Evolutionary conservation across 2,113 vertebrate genomes (phyloP).

Genomic region (Forbesichthys papilliferus): DNA sequence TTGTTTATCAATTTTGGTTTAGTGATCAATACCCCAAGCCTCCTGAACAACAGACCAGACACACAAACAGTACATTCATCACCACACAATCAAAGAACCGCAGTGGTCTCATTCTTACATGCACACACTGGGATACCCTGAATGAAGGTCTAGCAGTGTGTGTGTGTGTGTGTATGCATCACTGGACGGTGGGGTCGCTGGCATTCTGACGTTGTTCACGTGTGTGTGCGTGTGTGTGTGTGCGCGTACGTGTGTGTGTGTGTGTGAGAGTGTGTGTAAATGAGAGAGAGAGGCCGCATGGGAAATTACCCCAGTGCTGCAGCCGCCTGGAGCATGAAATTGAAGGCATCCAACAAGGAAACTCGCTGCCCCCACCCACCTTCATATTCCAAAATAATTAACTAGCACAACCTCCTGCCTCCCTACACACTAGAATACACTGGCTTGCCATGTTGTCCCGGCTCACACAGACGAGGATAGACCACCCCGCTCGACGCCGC

Average conservation of each 20-base stretch:
- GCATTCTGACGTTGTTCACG: background rate
- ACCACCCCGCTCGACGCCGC: background rate
- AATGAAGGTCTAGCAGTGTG: background rate
- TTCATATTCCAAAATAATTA: slow-evolving; percentile 77
- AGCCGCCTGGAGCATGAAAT: slow-evolving; percentile 80
- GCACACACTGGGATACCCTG: too few species aligned
- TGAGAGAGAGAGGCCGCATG: slow-evolving; percentile 57
- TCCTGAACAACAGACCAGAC: too few species aligned
- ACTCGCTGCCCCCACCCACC: slow-evolving; percentile 62
- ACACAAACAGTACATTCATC: too few species aligned
- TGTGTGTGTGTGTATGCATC: background rate
- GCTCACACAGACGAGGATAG: slow-evolving; percentile 14
- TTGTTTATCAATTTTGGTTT: too few species aligned
- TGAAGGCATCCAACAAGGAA: slow-evolving; percentile 73
- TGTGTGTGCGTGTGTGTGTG: background rate
- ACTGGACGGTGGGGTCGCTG: background rate
- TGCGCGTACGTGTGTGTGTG: background rate
- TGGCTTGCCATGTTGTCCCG: slow-evolving; percentile 52
- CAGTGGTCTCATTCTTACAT: too few species aligned
- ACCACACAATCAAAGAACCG: too few species aligned
- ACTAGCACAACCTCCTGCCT: slow-evolving; percentile 53
- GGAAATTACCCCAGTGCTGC: slow-evolving; percentile 73
- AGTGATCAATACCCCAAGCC: too few species aligned
- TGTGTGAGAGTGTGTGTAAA: background rate
- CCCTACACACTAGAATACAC: slow-evolving; percentile 36